Percentiles rank a stretch among this genome's conserved stretches.
These are phyloP conservation scores for Carcharodon carcharias DNA, from an alignment of 2,797 vertebrate species.

Conservation along the genomic window DNA sequence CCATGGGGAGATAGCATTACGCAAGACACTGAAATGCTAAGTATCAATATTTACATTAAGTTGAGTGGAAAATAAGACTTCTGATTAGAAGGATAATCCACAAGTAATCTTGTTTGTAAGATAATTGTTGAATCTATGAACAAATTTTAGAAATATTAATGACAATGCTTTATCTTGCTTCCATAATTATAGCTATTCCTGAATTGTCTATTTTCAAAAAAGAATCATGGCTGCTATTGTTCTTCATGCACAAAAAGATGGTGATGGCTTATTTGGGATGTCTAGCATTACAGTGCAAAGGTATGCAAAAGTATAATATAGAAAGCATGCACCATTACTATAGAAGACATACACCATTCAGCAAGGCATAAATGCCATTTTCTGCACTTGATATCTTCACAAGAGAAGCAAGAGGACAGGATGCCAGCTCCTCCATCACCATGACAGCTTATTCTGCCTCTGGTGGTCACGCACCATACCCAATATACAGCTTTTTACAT, in stretches of 20 bases:
- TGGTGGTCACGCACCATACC: background rate
- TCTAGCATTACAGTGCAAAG: background rate
- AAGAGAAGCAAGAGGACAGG: background rate
- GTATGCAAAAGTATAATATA: background rate
- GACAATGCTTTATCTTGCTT: background rate
- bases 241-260: background rate
- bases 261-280: background rate
- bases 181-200: background rate
- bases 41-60: background rate
- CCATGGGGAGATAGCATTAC: background rate
- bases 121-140: background rate
- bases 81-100: background rate
- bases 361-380: background rate
- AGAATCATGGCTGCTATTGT: background rate
- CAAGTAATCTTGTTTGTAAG: background rate
- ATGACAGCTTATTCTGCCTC: constrained; percentile 9
- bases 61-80: background rate
- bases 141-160: background rate
- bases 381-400: background rate
- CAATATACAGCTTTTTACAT: background rate
- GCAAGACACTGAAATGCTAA: background rate
- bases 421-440: background rate
- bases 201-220: background rate
- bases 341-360: background rate
- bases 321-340: background rate